Conservation (phyloP, 2,797 vertebrate genomes). For the Limosa lapponica region DNA sequence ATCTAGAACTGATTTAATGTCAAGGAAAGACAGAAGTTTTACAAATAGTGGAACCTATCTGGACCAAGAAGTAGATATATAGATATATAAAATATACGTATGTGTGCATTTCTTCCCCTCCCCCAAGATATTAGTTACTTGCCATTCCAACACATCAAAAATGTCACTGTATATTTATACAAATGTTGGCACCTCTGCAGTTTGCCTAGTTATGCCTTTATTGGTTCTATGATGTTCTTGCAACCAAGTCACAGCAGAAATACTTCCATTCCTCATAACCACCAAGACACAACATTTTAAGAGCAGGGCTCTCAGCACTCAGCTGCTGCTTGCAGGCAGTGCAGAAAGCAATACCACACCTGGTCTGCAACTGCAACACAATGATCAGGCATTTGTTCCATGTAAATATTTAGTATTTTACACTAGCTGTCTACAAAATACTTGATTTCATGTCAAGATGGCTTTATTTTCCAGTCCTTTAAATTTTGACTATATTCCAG, state of each 20-base stretch:
- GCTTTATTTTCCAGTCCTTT: background rate
- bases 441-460: background rate
- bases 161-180: background rate
- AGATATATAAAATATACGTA: accelerated
- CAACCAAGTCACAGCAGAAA: background rate
- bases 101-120: background rate
- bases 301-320: background rate
- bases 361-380: background rate
- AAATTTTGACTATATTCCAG: background rate
- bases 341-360: background rate
- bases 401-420: background rate
- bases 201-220: background rate
- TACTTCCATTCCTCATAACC: background rate
- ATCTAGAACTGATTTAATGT: background rate
- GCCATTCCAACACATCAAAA: background rate
- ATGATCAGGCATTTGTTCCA: background rate
- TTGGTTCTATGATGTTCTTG: background rate
- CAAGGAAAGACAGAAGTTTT: background rate
- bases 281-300: background rate
- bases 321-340: background rate
- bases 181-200: background rate
- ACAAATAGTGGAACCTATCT: background rate
- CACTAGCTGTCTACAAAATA: background rate
- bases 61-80: background rate
- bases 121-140: background rate